These are phyloP conservation scores for Bubo scandiacus DNA, from an alignment of 2,113 vertebrate species.

Conservation along the genomic window DNA sequence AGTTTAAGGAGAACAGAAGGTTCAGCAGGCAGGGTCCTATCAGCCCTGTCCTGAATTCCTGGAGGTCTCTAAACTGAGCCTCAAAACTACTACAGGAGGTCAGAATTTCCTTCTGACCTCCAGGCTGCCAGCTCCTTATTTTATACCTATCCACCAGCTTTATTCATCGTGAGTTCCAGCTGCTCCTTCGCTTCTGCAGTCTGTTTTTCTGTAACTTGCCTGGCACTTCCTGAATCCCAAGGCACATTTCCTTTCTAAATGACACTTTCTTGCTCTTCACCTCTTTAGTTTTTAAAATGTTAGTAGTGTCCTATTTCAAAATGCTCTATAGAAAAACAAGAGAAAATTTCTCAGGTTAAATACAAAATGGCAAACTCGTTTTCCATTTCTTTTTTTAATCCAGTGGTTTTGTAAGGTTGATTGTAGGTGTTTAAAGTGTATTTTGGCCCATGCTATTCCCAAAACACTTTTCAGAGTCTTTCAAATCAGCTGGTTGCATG, in stretches of 20 bases:
- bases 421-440: background rate
- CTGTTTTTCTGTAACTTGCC: background rate
- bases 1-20: background rate
- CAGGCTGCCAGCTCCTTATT: background rate
- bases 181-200: background rate
- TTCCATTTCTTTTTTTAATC: background rate
- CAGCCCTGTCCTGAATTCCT: background rate
- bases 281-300: background rate
- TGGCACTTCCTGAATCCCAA: background rate
- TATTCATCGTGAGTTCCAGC: accelerated
- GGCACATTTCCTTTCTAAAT: background rate
- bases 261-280: background rate
- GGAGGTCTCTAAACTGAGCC: background rate
- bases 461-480: background rate
- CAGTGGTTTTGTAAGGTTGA: background rate
- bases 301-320: background rate
- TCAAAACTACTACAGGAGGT: background rate
- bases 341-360: background rate
- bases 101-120: background rate
- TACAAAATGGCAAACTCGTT: background rate
- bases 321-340: background rate
- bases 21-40: background rate
- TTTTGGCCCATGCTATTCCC: background rate
- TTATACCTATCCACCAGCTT: background rate
- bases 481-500: background rate